Percentiles rank a stretch among this genome's conserved stretches.
Conservation (phyloP, 2,113 vertebrate species). For the Nerophis ophidion region DNA sequence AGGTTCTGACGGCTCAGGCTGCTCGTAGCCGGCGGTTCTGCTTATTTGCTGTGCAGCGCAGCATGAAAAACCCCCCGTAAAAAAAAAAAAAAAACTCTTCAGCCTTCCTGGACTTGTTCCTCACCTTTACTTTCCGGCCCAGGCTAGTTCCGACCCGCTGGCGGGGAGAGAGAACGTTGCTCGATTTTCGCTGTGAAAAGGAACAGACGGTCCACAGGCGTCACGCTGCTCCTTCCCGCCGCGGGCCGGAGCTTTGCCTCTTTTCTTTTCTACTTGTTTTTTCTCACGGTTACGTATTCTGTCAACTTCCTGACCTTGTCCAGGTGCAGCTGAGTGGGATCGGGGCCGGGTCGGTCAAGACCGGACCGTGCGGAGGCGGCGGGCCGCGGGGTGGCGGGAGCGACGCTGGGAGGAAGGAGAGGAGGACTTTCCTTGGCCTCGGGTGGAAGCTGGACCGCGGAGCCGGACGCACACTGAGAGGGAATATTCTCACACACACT, state of each 20-base stretch:
- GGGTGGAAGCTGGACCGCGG: slow-evolving; percentile 50
- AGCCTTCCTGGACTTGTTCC: neutral
- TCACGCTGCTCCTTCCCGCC: slow-evolving; percentile 38
- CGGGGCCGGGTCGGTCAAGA: slow-evolving; percentile 38
- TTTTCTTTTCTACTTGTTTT: neutral
- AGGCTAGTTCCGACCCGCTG: neutral
- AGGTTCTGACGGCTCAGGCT: slow-evolving; percentile 45
- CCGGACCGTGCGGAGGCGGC: slow-evolving; percentile 39
- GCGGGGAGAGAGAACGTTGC: slow-evolving; percentile 11
- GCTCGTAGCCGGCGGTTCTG: slow-evolving; percentile 53
- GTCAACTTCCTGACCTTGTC: slow-evolving; percentile 54
- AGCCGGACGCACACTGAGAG: slow-evolving; percentile 47
- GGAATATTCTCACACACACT: slow-evolving; percentile 57
- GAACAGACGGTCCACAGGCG: slow-evolving; percentile 42
- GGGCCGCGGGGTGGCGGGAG: slow-evolving; percentile 43
- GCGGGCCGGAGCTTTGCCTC: slow-evolving; percentile 18
- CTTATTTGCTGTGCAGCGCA: slow-evolving; percentile 59
- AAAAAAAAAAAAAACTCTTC: slow-evolving; percentile 29
- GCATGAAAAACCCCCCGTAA: slow-evolving; percentile 51
- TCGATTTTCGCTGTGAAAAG: slow-evolving; percentile 4
- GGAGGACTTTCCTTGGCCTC: slow-evolving; percentile 62
- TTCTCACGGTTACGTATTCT: slow-evolving; percentile 13
- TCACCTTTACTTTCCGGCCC: neutral
- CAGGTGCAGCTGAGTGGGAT: slow-evolving; percentile 38
- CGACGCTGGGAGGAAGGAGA: slow-evolving; percentile 31